phyloP scores from a whole-genome alignment of 2,888 invertebrate species.

The Calameuta idolon region DNA sequence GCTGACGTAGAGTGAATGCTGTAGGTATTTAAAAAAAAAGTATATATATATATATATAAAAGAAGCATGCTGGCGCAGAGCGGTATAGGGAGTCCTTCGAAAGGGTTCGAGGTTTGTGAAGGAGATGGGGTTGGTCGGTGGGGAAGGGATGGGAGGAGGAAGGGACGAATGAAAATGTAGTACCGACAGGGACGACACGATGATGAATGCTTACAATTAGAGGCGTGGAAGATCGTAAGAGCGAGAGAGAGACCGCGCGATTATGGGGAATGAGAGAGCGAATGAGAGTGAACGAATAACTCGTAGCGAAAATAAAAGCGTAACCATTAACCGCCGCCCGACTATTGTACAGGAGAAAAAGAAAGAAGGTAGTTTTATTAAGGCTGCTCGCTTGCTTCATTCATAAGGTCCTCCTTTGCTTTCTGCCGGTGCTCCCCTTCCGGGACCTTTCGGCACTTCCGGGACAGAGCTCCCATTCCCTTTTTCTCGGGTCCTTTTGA shows the following conservation, averaged over 20 bases:
- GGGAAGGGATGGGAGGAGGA: neutral
- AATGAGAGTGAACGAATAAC: neutral
- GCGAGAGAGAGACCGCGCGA: too few relatives aligned
- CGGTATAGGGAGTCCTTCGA: neutral
- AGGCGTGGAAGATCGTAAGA: neutral
- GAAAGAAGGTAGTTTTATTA: neutral
- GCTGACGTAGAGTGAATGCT: constrained; percentile 60
- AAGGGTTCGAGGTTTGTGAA: neutral
- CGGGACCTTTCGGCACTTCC: neutral
- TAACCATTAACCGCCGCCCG: neutral
- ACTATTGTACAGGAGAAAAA: neutral
- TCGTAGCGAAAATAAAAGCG: neutral
- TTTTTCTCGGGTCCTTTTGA: neutral
- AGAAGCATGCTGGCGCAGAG: constrained; percentile 44
- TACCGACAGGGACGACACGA: neutral
- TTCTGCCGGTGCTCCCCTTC: neutral
- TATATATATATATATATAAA: constrained; percentile 32
- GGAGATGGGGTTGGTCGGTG: neutral
- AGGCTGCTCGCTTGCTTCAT: neutral
- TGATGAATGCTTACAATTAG: neutral
- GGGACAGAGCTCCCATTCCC: neutral
- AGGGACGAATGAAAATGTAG: neutral
- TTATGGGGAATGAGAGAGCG: too few relatives aligned
- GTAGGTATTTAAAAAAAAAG: constrained; percentile 28
- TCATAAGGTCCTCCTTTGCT: neutral